These are phyloP conservation scores for Toxotes chatareus DNA, from an alignment of 2,113 vertebrate genomes.

Conservation along the genomic window DNA sequence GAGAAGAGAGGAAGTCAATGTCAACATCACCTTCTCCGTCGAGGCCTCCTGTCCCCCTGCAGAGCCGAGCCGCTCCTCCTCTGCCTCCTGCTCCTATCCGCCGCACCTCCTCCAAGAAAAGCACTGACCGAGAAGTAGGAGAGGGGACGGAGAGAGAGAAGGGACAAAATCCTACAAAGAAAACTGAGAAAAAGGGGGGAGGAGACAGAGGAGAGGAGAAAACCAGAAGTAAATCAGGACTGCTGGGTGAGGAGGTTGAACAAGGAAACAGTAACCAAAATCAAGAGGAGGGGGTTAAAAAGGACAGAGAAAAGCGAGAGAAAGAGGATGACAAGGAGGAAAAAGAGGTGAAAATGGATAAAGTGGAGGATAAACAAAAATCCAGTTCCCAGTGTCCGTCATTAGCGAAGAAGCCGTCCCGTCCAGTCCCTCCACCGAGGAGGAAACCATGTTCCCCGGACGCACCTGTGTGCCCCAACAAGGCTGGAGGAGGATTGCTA, in stretches of 20 bases:
- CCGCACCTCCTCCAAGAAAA: slow-evolving; percentile 61
- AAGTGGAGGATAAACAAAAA: slow-evolving; percentile 50
- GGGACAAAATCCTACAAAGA: slow-evolving; percentile 57
- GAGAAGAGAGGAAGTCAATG: slow-evolving; percentile 62
- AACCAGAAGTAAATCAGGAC: slow-evolving; percentile 44
- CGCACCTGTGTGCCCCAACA: slow-evolving; percentile 2
- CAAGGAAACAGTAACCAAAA: slow-evolving; percentile 23
- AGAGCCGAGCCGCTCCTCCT: slow-evolving; percentile 56
- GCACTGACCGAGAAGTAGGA: slow-evolving; percentile 41
- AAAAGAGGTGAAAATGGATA: slow-evolving; percentile 35
- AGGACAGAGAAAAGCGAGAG: slow-evolving; percentile 14
- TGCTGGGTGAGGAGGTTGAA: slow-evolving; percentile 20
- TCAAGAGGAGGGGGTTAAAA: slow-evolving; percentile 22
- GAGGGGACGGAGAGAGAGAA: slow-evolving; percentile 60
- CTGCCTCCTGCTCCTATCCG: slow-evolving; percentile 69
- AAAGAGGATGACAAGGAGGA: slow-evolving; percentile 45
- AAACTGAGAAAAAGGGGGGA: slow-evolving; percentile 34
- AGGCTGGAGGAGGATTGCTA: slow-evolving; percentile 32
- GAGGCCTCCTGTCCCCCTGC: slow-evolving; percentile 63
- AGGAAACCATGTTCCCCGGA: slow-evolving; percentile 74
- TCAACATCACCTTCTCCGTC: slow-evolving; percentile 61
- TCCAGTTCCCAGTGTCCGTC: slow-evolving; percentile 7
- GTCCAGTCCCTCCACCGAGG: slow-evolving; percentile 87
- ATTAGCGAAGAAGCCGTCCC: slow-evolving; percentile 55
- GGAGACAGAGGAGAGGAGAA: slow-evolving; percentile 49